phyloP scores from a whole-genome alignment of 2,888 invertebrate species.

The Drosophila subquinaria region DNA sequence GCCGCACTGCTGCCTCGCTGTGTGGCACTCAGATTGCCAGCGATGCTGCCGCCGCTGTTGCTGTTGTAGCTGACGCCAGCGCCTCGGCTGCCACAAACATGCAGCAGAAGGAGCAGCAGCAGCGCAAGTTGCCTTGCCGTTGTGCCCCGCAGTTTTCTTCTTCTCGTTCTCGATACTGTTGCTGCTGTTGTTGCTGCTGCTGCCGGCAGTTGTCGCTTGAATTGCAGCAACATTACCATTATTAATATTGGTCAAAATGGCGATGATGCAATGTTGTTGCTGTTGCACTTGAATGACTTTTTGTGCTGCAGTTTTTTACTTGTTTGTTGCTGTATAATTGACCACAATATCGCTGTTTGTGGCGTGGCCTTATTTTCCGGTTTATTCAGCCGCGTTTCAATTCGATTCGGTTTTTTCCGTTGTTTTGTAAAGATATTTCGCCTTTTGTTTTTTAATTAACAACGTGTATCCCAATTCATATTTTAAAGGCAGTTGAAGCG shows the following conservation, averaged over 20 bases:
- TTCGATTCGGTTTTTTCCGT: conserved; percentile 4
- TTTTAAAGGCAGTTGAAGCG: conserved; percentile 38
- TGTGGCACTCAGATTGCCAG: conserved; percentile 59
- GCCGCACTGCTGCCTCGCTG: conserved; percentile 47
- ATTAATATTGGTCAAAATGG: conserved; percentile 79
- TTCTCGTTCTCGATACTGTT: conserved; percentile 49
- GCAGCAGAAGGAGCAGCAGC: conserved; percentile 66
- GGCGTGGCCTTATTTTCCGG: conserved; percentile 51
- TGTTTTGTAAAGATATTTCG: conserved; percentile 29
- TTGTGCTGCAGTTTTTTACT: conserved; percentile 22
- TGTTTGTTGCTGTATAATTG: conserved; percentile 48
- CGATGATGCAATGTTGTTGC: conserved; percentile 52
- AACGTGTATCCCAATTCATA: conserved; percentile 14
- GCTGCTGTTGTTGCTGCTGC: conserved; percentile 51
- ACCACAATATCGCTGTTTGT: conserved; percentile 69
- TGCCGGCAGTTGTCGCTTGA: conserved; percentile 77
- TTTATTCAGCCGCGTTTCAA: conserved; percentile 17
- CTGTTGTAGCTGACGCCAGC: conserved; percentile 62
- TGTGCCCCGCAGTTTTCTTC: conserved; percentile 53
- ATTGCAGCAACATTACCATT: conserved; percentile 85
- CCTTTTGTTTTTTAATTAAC: conserved; percentile 38
- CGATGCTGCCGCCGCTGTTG: conserved; percentile 51
- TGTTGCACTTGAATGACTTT: conserved; percentile 45
- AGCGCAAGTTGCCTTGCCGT: conserved; percentile 4
- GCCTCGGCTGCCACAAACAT: conserved; percentile 71